phyloP scores from a whole-genome alignment of 1,140 invertebrate species.

The Drosophila bifasciata region DNA sequence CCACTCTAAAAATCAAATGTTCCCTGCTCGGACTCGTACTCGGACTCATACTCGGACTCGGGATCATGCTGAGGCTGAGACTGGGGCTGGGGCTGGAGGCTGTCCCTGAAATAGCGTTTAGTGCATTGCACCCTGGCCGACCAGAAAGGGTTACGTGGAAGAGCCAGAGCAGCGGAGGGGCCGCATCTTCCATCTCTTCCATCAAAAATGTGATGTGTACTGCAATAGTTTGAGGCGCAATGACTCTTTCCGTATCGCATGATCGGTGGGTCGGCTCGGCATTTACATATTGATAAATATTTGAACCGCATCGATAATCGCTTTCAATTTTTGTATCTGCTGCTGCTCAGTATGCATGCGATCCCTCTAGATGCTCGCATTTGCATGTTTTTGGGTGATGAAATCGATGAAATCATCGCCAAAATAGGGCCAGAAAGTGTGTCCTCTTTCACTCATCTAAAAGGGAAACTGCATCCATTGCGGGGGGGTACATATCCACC shows the following conservation, averaged over 20 bases:
- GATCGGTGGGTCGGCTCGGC: slow-evolving; percentile 24
- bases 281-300: slow-evolving; percentile 51
- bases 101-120: slow-evolving; percentile 47
- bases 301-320: slow-evolving; percentile 47
- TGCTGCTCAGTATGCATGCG: slow-evolving; percentile 57
- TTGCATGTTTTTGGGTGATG: slow-evolving; percentile 61
- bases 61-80: neutral
- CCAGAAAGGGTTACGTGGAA: neutral
- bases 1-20: no score
- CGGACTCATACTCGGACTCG: no score
- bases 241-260: slow-evolving; percentile 53
- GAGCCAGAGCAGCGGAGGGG: neutral
- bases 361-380: slow-evolving; percentile 19
- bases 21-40: no score
- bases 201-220: slow-evolving; percentile 20
- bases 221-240: slow-evolving; percentile 72
- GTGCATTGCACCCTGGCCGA: slow-evolving; percentile 37
- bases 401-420: slow-evolving; percentile 66
- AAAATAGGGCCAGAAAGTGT: slow-evolving; percentile 7
- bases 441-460: slow-evolving; percentile 1
- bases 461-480: slow-evolving; percentile 16
- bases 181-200: neutral
- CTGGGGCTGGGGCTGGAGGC: neutral
- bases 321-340: slow-evolving; percentile 61
- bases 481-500: slow-evolving; percentile 17